Base-by-base conservation (phyloP, 2,888 invertebrate species). In the Papilio gigon region DNA sequence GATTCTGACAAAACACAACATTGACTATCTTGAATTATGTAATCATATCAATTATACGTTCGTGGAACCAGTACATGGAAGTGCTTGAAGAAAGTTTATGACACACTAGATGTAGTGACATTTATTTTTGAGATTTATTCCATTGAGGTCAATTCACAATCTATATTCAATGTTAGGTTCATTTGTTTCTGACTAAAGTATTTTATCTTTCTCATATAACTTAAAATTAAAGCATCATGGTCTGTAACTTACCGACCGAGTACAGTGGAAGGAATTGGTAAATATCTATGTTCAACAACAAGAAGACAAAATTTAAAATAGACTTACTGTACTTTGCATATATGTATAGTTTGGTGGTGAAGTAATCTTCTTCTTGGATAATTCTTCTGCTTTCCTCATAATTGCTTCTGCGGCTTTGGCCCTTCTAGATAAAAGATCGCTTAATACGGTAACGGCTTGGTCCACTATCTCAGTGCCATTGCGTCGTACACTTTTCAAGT, bases 391-490 rank as follows among this genome's bases (percentile, higher is more conserved):
- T 69, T 80, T 83, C 5, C 80, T 77, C 86, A 87, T 87, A 40
- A 92, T 90, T 2, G 82, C 80, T 60, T 87, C 87, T 0, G 89
- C 91, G 0, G 88, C 89, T 33, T 75, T 79, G 5, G 82, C 80
- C 12, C 91, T 76, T 44, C 78, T 81, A 27, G 73, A 70, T 22
- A 92, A 76, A 59, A 92, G 74, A 4, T 85, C 84, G 35, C 86
- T 84, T 4, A 92, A 71, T 0, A 78, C 77, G 1, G 71, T 72
- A 0, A 88, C 86, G 73, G 87, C 83, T 62, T 84, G 84, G n/a
- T 82, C 81, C 2, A 88, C 89, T 8, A 92, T 87, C 2, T 81
- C 80, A 0, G 85, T 74, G 0, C 91, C 92, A 64, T 88, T 84
- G 1, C 92, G 81, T 1, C 74, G 70, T 64, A 84, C 85, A 62